These are phyloP conservation scores for Pyrocephalus nanus DNA, from an alignment of 2,797 vertebrate genomes.

Conservation along the genomic window DNA sequence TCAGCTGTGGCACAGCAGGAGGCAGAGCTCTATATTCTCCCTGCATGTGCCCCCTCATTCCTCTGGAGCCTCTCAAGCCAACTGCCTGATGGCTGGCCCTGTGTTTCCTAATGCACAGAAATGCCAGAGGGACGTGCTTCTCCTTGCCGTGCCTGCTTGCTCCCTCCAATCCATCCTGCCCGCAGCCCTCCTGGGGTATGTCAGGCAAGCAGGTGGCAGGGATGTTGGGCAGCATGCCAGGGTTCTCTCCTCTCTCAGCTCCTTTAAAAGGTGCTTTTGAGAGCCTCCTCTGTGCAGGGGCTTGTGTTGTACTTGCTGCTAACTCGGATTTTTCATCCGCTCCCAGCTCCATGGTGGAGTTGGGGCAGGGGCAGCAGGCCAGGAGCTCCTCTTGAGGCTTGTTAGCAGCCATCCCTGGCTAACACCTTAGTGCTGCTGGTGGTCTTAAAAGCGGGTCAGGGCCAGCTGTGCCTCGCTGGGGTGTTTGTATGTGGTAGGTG, in stretches of 20 bases:
- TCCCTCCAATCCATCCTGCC: not conserved
- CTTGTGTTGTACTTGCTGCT: not conserved
- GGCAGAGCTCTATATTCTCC: not conserved
- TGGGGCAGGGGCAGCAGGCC: not conserved
- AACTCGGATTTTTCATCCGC: not conserved
- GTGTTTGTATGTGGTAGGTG: not conserved
- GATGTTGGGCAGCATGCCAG: not conserved
- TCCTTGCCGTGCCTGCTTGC: not conserved
- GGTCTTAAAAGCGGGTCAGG: not conserved
- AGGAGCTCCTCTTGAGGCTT: not conserved
- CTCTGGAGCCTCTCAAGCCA: not conserved
- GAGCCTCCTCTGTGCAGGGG: not conserved
- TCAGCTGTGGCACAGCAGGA: not conserved
- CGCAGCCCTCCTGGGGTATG: not conserved
- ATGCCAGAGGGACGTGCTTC: not conserved
- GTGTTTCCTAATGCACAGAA: not conserved
- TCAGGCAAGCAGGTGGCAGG: conserved; percentile 1
- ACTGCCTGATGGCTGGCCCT: not conserved
- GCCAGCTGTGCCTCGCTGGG: accelerated
- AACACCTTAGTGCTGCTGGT: not conserved
- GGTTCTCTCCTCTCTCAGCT: not conserved
- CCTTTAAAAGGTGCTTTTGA: not conserved
- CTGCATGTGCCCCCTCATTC: not conserved
- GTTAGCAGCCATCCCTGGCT: not conserved
- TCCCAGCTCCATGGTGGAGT: accelerated